Base-by-base conservation (phyloP, 2,888 invertebrate genomes). In the Dicyrtomina minuta region DNA sequence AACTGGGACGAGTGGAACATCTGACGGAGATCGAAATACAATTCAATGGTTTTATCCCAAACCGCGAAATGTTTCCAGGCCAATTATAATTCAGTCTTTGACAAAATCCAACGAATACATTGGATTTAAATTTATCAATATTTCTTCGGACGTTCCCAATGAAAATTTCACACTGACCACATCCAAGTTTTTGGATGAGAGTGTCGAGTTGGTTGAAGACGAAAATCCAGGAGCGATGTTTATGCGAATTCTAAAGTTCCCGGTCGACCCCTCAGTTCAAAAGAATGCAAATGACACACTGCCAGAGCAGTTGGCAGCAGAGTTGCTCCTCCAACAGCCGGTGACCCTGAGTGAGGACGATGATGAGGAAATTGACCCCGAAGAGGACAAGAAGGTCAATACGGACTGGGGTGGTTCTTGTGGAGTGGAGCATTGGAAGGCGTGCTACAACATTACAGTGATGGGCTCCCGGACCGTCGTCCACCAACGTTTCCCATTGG, bases 391-490 rank as follows among this genome's bases (percentile, higher is more conserved):
- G 41, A 60, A 68, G 22, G n/a, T 68, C 1, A 60, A 62, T 22
- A 10, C 4, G 15, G 68, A 68, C 26, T 68, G 68, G 68, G 68
- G 68, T 1, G 68, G 68, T 0, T 22, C 22, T 22, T 68, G 68
- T 49, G 53, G 41, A 5, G 33, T 61, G n/a, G 22, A 17, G 20
- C n/a, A 68, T 22, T 68, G 68, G 68, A 61, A 62, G 15, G 27
- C 33, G 5, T 68, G 68, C 26, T 60, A 68, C 24, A 68, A 68
- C 27, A 62, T 68, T 26, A 68, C 68, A 2, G 51, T 49, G 1
- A 49, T 68, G 20, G 68, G 68, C 15, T 5, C 10, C 8, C 60
- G 39, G 8, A 61, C 61, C 0, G 10, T 24, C 0, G 20, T 55
- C 2, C 12, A 61, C 17, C 60, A 49, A 10, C 22, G 17, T 6